Percentiles rank a stretch among this genome's conserved stretches.
These are phyloP conservation scores for Pithys albifrons DNA, from an alignment of 2,113 vertebrate species.

Conservation along the genomic window DNA sequence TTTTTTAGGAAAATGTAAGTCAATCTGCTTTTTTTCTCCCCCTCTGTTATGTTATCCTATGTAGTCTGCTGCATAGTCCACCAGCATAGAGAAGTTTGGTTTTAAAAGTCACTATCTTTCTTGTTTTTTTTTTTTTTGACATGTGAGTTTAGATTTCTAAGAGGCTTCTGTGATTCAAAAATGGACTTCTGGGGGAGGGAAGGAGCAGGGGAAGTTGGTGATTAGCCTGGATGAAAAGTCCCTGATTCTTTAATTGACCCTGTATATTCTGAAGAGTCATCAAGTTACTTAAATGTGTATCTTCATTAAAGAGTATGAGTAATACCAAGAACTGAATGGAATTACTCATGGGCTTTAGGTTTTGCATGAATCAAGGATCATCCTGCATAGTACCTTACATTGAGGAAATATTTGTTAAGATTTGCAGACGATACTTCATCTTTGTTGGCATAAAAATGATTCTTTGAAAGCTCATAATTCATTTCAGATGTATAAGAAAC, in stretches of 20 bases:
- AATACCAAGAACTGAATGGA: conserved; percentile 4
- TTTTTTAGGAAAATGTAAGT: background rate
- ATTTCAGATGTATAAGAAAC: conserved; percentile 33
- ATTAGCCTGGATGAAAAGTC: conserved; percentile 21
- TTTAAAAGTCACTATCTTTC: background rate
- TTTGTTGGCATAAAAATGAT: background rate
- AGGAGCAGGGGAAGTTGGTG: background rate
- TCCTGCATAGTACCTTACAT: background rate
- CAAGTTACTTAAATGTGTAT: background rate
- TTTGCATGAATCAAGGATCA: conserved; percentile 3
- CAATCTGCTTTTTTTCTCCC: background rate
- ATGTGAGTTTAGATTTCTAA: background rate
- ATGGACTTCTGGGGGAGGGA: background rate
- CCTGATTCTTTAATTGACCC: conserved; percentile 2
- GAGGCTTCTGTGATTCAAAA: background rate
- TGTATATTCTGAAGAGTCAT: background rate
- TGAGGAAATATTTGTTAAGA: background rate
- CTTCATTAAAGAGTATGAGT: background rate
- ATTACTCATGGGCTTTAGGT: conserved; percentile 30
- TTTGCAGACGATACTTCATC: background rate
- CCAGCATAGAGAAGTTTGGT: background rate
- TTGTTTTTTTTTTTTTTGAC: background rate
- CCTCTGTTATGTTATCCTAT: background rate
- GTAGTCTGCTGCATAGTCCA: background rate
- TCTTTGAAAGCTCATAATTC: conserved; percentile 4